Evolutionary conservation across 2,888 invertebrate genomes (phyloP), one percentile per base, ranked within the genome.

Genomic region (Ptilodon capucinus): DNA sequence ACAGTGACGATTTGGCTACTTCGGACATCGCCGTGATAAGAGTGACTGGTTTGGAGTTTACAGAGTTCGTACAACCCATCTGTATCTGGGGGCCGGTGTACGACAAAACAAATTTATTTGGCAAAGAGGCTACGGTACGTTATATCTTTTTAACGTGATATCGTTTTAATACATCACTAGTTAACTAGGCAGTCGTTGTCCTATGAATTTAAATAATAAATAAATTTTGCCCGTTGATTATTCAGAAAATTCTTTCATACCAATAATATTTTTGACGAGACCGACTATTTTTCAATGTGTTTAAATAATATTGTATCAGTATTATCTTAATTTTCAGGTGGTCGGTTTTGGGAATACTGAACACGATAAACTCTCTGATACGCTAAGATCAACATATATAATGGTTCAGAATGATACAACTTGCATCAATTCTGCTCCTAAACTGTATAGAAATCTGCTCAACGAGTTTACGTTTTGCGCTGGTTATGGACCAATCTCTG

Each of bases 381-480:
- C 72, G 4, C 73, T 94, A 4, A 84, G 92, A 54, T 79, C 91
- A 4, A 83, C 91, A 0, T 79, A 90, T 45, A 81, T 92, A 6
- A 78, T 90, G 47, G 81, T 94, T 1, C 89, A 93, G 14, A 76
- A 86, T n/a, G 87, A 92, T 39, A 71, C 84, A 0, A 81, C 85
- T 0, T 94, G 94, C 64, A 81, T 91, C 2, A 57, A 77, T 1
- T 84, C 84, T 43, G 86, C 91, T 40, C 81, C 82, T 0, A 69
- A 73, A 2, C 83, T 93, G 28, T 93, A 94, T 67, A 68, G 74
- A 13, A 85, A 84, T 48, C 87, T 93, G 42, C 65, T 94, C 11
- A 92, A 93, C 44, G 92, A 92, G 57, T 93, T 93, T 42, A 91
- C 93, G 1, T 92, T 94, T 64, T 94, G 94, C 66, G 94, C 92